Percentiles rank a stretch among this genome's conserved stretches.
phyloP scores from a whole-genome alignment of 1,140 invertebrate species.

The Stegodyphus mimosarum region DNA sequence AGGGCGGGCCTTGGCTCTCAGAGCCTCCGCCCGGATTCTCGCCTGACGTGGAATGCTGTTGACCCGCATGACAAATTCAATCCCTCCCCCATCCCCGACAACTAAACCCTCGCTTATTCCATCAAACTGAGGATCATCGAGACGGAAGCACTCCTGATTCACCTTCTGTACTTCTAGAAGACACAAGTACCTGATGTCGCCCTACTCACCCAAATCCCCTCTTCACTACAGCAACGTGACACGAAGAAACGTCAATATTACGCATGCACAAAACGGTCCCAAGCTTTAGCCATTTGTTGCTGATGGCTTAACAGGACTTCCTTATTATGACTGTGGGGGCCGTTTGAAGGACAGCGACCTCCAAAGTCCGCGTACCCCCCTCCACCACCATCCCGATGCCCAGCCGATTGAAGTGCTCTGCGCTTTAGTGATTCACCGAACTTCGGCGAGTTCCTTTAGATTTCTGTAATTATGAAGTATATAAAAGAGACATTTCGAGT shows the following conservation, averaged over 20 bases:
- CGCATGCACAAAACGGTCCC: neutral
- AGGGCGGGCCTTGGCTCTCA: too few species aligned
- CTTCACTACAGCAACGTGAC: neutral
- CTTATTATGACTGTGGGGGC: slow-evolving; percentile 7
- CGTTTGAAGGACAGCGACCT: slow-evolving; percentile 7
- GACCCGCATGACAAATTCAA: neutral
- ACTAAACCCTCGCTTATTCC: neutral
- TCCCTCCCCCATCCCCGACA: neutral
- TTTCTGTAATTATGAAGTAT: too few species aligned
- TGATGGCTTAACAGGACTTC: slow-evolving; percentile 33
- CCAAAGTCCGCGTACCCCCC: neutral
- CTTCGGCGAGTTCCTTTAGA: too few species aligned
- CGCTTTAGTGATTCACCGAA: too few species aligned
- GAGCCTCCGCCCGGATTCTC: too few species aligned
- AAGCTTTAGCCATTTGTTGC: neutral
- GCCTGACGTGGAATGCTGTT: neutral
- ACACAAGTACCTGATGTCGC: neutral
- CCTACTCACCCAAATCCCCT: neutral
- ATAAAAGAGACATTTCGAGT: too few species aligned
- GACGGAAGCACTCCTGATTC: neutral
- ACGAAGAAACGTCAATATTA: neutral
- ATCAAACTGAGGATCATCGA: neutral
- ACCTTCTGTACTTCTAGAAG: neutral
- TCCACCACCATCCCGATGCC: neutral
- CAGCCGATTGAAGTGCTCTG: slow-evolving; percentile 3